Evolutionary conservation across 2,888 invertebrate genomes (phyloP).

Genomic region (Athalia rosae): DNA sequence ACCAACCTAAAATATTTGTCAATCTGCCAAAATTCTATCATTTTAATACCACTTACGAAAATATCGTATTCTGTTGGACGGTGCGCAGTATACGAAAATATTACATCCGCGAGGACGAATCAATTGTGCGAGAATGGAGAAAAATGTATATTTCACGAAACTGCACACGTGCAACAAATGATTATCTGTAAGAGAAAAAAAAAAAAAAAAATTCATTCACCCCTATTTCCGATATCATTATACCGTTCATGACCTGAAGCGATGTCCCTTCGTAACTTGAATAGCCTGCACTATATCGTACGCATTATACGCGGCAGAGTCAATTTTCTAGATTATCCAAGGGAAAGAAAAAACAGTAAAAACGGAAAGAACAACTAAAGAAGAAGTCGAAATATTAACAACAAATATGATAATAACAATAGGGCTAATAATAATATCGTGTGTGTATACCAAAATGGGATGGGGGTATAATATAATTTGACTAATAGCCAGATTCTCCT

Average conservation of each 20-base stretch:
- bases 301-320: not conserved
- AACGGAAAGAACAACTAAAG: not conserved
- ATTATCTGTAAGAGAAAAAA: not conserved
- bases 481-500: constrained; percentile 34
- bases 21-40: constrained; percentile 64
- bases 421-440: not conserved
- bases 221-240: not conserved
- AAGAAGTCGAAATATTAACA: too few relatives aligned
- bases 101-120: not conserved
- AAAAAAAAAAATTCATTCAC: not conserved
- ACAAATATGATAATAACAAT: too few relatives aligned
- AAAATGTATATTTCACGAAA: not conserved
- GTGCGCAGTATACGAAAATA: not conserved
- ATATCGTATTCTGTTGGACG: not conserved
- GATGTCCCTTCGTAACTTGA: too few relatives aligned
- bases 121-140: not conserved
- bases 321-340: not conserved
- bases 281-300: too few relatives aligned
- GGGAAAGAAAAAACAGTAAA: not conserved
- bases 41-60: not conserved
- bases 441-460: not conserved
- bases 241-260: not conserved
- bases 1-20: constrained; percentile 65
- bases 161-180: not conserved
- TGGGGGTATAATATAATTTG: constrained; percentile 22